Conservation (phyloP, 2,888 invertebrate species). For the Drosophila lacicola region DNA sequence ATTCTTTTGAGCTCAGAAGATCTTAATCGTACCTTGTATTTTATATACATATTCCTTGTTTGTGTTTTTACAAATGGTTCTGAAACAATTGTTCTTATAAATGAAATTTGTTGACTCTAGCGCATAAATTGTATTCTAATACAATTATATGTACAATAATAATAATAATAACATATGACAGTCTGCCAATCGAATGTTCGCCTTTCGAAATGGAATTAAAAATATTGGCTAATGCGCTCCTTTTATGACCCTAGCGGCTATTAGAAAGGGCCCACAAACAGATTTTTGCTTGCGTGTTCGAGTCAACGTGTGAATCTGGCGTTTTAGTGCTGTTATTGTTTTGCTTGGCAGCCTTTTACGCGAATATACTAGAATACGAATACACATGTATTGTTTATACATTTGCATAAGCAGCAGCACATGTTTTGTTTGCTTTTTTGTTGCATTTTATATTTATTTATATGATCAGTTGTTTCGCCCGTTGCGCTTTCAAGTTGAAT, state of each 20-base stretch:
- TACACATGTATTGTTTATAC: constrained; percentile 20
- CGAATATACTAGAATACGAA: background rate
- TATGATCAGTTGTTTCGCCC: constrained; percentile 15
- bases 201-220: background rate
- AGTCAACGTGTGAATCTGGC: constrained; percentile 18
- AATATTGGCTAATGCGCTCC: background rate
- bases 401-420: constrained; percentile 27
- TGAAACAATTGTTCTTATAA: no score
- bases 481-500: constrained; percentile 45
- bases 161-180: no score
- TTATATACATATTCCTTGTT: no score
- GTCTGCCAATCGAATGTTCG: no score
- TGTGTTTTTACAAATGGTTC: no score
- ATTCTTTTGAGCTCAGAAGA: no score
- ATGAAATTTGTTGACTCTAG: no score
- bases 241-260: background rate
- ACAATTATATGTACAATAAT: no score
- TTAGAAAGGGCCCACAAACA: constrained; percentile 5
- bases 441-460: background rate
- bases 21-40: no score
- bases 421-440: constrained; percentile 8
- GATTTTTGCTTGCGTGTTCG: constrained; percentile 8
- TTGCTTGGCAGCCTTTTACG: constrained; percentile 32
- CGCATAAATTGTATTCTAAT: no score
- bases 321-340: constrained; percentile 28